Evolutionary conservation across 2,888 invertebrate species (phyloP), one percentile per base, ranked within the genome.

Genomic region (Caenorhabditis virilis): DNA sequence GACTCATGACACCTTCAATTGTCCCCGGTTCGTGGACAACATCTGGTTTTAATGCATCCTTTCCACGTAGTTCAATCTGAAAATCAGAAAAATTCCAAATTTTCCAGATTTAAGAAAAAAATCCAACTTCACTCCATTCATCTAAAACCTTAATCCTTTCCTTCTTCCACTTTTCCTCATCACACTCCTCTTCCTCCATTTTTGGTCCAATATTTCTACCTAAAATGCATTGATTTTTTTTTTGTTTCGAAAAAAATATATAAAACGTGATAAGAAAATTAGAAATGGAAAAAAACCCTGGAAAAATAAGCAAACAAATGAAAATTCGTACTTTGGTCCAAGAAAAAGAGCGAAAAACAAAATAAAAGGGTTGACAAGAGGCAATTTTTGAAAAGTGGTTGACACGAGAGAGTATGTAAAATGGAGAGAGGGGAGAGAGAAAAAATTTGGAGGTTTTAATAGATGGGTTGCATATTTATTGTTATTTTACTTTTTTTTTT

Each of bases 111-210:
- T 9, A 35, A 22, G 16, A 18, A 22, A 23, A 22, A 49, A 49
- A 45, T 15, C 39, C 38, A 35, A 72, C 72, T 65, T 72, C 72
- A 48, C 66, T 62, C 72, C 72, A 72, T 36, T 69, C 72, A 26
- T 72, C 72, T 18, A 69, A 45, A 22, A 69, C 71, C 39, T 58
- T 48, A 39, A 60, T 43, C 36, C 63, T 30, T 39, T 72, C 69
- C 23, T 62, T 53, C 11, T 54, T 30, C 72, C 69, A 72, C 36
- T 60, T 46, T 22, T 51, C 59, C 25, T 38, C 16, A 36, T 59
- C 69, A n/a, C 22, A 45, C 15, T 69, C 69, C 30, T 50, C 33
- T 35, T 59, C 68, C 48, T 52, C 49, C 58, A 49, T 51, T 38
- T n/a, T n/a, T n/a, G n/a, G n/a, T n/a, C n/a, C n/a, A n/a, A n/a